phyloP scores from a whole-genome alignment of 2,888 invertebrate species.

The Tryphoninae sp. region DNA sequence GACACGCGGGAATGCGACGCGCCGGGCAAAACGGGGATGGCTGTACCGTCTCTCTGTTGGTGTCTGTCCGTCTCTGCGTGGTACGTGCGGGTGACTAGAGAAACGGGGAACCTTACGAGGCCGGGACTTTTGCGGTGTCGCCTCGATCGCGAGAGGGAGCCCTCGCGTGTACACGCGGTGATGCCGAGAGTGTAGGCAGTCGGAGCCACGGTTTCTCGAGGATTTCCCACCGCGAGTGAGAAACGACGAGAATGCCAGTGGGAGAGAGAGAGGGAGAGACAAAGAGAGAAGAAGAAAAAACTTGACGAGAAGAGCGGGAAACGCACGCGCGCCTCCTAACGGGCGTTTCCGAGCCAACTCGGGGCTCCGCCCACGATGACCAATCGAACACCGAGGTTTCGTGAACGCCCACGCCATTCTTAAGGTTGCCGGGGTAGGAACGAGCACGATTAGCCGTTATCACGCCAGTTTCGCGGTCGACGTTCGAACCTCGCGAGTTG shows the following conservation, averaged over 20 bases:
- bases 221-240: slow-evolving; percentile 51
- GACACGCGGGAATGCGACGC: slow-evolving; percentile 46
- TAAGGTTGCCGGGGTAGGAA: slow-evolving; percentile 13
- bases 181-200: slow-evolving; percentile 28
- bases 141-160: slow-evolving; percentile 59
- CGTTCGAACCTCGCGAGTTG: slow-evolving; percentile 38
- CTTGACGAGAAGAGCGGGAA: slow-evolving; percentile 64
- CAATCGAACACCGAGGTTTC: slow-evolving; percentile 43
- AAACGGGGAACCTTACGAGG: slow-evolving; percentile 65
- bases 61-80: slow-evolving; percentile 63
- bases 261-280: slow-evolving; percentile 56
- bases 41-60: slow-evolving; percentile 46
- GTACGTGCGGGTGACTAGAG: slow-evolving; percentile 65
- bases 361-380: slow-evolving; percentile 58
- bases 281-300: slow-evolving; percentile 62
- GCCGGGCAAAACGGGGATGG: slow-evolving; percentile 46
- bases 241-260: slow-evolving; percentile 52
- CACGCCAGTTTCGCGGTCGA: slow-evolving; percentile 43
- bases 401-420: slow-evolving; percentile 49
- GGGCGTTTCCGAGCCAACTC: slow-evolving; percentile 30
- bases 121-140: slow-evolving; percentile 46
- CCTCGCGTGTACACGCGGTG: slow-evolving; percentile 47
- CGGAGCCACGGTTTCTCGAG: slow-evolving; percentile 59
- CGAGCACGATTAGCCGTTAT: slow-evolving; percentile 52
- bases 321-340: slow-evolving; percentile 49